Base-by-base conservation (phyloP, 2,888 invertebrate genomes). In the Cheilosia urbana region DNA sequence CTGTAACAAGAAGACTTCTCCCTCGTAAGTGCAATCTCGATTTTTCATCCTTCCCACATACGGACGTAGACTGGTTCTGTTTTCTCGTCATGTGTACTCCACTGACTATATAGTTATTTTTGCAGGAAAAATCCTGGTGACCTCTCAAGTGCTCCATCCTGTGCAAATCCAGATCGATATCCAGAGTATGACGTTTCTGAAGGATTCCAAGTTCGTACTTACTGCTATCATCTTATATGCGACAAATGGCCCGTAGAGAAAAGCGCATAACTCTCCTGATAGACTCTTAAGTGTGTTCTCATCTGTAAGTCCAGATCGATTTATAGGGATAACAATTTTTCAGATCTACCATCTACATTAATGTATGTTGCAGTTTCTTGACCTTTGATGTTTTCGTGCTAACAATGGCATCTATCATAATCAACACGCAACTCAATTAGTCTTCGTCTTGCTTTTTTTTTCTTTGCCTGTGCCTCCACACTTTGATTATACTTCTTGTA, bases 351-450 rank as follows among this genome's bases (percentile, higher is more conserved):
- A 42, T 7, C 45, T 13, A 13, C 13, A 13, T 34, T 2, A 3
- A 11, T 37, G 37, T 13, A 45, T 4, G 15, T 5, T 11, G 9
- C 63, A 24, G 73, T 73, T 55, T 47, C 47, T 37, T 55, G 65
- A 75, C 65, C 75, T 65, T 45, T 73, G 6, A 7, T 42, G 27
- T 19, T 68, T 55, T 9, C 63, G 57, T 57, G 37, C 37, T 37
- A 37, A 37, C 37, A 73, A 27, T 27, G 40, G 57, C 57, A 75
- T 76, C 66, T 58, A 66, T 76, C 75, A 76, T 58, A 66, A 66
- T 40, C 58, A 24, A 27, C 51, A 51, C 49, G 75, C 75, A 58
- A 76, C 66, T 66, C 58, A 66, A 76, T 76, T 66, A 75, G 58
- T 57, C 34, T 37, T 45, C 37, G 37, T 47, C 42, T 51, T 24